Conservation (phyloP, 2,113 vertebrate genomes). For the Paralichthys olivaceus region DNA sequence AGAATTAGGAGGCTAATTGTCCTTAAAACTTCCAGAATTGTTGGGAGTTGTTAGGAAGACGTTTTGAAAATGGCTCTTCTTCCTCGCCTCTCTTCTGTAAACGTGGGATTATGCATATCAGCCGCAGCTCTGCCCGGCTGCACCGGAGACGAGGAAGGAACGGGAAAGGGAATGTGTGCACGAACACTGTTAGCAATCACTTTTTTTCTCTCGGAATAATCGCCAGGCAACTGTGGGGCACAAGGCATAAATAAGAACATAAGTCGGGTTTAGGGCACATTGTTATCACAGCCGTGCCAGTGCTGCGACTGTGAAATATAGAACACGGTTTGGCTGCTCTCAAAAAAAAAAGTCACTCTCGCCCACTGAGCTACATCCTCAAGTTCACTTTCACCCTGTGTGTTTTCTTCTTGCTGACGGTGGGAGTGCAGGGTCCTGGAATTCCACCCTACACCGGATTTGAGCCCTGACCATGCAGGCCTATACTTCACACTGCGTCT, state of each 20-base stretch:
- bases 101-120: constrained; percentile 48
- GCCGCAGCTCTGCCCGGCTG: constrained; percentile 44
- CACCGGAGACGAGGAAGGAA: constrained; percentile 1
- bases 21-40: constrained; percentile 48
- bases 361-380: constrained; percentile 49
- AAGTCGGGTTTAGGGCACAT: constrained; percentile 64
- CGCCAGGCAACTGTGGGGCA: constrained; percentile 53
- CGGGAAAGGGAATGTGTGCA: background rate
- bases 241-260: constrained; percentile 52
- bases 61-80: constrained; percentile 43
- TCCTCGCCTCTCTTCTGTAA: constrained; percentile 20
- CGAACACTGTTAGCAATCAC: constrained; percentile 44
- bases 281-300: constrained; percentile 65
- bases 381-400: constrained; percentile 41
- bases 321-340: constrained; percentile 36
- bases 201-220: constrained; percentile 41
- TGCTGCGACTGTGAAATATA: constrained; percentile 62
- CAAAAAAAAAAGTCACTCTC: constrained; percentile 34
- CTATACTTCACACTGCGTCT: constrained; percentile 16
- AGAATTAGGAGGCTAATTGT: constrained; percentile 53
- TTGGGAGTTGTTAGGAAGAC: constrained; percentile 20
- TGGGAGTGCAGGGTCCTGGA: constrained; percentile 37
- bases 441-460: constrained; percentile 43
- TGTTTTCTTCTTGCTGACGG: constrained; percentile 43
- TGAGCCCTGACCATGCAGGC: constrained; percentile 6